phyloP scores from a whole-genome alignment of 2,797 vertebrate genomes.

The Xyrichtys novacula region DNA sequence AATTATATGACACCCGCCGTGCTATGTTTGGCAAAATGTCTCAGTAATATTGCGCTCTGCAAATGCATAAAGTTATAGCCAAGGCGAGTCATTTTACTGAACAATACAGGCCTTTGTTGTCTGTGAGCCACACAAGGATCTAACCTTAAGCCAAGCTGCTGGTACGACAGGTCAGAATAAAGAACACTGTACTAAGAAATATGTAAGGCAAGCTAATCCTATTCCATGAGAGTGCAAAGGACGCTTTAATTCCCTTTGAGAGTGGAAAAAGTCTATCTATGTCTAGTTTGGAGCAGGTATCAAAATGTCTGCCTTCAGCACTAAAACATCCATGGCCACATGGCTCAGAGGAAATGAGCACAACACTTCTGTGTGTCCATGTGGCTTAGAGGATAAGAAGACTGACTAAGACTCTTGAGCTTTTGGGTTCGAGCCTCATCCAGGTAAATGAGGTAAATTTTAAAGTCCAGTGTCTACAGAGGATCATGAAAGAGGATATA shows the following conservation, averaged over 20 bases:
- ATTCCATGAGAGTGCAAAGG: conserved; percentile 3
- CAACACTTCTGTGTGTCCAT: too few species aligned
- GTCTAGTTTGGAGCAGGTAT: conserved; percentile 1
- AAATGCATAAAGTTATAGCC: conserved; percentile 29
- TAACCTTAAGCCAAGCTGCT: conserved; percentile 28
- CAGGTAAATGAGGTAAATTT: too few species aligned
- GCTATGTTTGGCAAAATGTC: conserved; percentile 29
- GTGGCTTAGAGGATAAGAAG: too few species aligned
- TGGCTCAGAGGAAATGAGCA: conserved; percentile 37
- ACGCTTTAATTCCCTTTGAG: conserved; percentile 14
- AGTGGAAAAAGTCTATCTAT: neutral
- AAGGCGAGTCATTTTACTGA: conserved; percentile 24
- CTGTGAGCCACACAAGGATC: conserved; percentile 6
- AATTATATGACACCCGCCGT: conserved; percentile 18
- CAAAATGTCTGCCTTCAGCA: conserved; percentile 2
- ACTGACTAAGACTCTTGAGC: too few species aligned
- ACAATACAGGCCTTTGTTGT: conserved; percentile 42
- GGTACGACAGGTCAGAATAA: conserved; percentile 12
- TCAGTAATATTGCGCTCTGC: conserved; percentile 18
- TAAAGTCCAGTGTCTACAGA: too few species aligned
- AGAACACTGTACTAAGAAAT: conserved; percentile 30
- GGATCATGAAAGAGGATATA: too few species aligned
- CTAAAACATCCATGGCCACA: conserved; percentile 10
- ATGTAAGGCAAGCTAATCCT: conserved; percentile 28
- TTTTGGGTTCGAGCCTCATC: too few species aligned